Base-by-base conservation (phyloP, 2,888 invertebrate species). In the Drosophila mimetica region DNA sequence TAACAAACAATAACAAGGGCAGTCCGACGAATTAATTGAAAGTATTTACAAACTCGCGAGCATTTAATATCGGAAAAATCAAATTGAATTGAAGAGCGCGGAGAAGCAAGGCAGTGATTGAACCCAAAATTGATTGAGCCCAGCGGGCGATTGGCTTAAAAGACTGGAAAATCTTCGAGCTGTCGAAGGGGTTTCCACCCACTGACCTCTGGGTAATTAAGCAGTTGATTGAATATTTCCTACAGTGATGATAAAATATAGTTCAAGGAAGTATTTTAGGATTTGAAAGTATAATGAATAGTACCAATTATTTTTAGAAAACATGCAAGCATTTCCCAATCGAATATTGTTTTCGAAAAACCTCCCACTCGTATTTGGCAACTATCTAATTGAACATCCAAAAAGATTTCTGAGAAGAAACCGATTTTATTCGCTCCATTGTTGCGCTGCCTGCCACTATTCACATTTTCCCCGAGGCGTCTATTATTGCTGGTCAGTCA, bases 1-100 rank as follows among this genome's bases (percentile, higher is more conserved):
- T 32, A 54, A 55, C 60, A 71, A 69, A 64, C 58, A 59, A 70
- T 72, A 76, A 67, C 80, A 83, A 85, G 79, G 79, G 86, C 76
- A 71, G 39, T n/a, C 66, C 51, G 57, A 58, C 71, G 60, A 81
- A 61, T 71, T 52, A 69, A 86, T 80, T 77, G 59, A 74, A 74
- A 71, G 71, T 44, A 50, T 58, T 58, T 48, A 44, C 57, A 64
- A 32, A 51, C 63, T 67, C 37, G 53, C 44, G 11, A 52, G 66
- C 41, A 71, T 60, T 73, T 37, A 51, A 58, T 36, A 47, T 28
- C 16, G 57, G 42, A 58, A 63, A 60, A 47, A 34, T 51, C 18
- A 16, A 71, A 55, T 16, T 55, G 69, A 57, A 30, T 28, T 30
- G 46, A 46, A 46, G 30, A 42, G 42, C 42, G 42, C 42, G 22